phyloP scores from a whole-genome alignment of 2,888 invertebrate genomes.

The Trypoxylon attenuatum region DNA sequence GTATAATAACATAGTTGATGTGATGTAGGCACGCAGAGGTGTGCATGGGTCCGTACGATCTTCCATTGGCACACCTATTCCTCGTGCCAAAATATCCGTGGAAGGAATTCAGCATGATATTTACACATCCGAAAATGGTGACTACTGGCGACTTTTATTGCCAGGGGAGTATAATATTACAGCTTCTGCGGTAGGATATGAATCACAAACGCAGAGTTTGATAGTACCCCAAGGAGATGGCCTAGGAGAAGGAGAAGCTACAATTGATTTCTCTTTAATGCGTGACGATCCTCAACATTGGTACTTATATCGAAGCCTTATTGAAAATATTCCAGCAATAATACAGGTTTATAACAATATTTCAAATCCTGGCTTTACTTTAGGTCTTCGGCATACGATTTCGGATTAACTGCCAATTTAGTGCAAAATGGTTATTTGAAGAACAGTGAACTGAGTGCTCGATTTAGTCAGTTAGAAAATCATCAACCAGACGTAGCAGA shows the following conservation, averaged over 20 bases:
- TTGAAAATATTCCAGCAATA: not conserved
- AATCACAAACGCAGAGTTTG: conserved; percentile 80
- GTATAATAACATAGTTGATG: too few relatives aligned
- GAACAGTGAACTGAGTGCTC: conserved; percentile 78
- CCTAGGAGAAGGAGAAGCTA: conserved; percentile 59
- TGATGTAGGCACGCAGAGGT: conserved; percentile 92
- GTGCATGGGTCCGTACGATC: conserved; percentile 90
- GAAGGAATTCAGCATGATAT: conserved; percentile 85
- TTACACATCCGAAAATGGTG: conserved; percentile 83
- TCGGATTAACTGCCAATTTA: conserved; percentile 77
- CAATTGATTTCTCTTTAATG: conserved; percentile 85
- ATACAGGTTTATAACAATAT: not conserved
- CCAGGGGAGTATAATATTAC: conserved; percentile 92
- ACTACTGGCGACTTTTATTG: conserved; percentile 92
- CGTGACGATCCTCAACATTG: conserved; percentile 88
- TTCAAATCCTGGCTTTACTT: conserved; percentile 8
- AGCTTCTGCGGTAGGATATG: conserved; percentile 81
- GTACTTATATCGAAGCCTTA: conserved; percentile 70
- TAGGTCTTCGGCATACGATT: conserved; percentile 85
- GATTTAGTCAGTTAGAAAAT: conserved; percentile 83
- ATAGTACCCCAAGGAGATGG: conserved; percentile 75
- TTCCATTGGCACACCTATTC: conserved; percentile 84
- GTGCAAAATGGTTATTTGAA: conserved; percentile 63
- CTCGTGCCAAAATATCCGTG: conserved; percentile 85
- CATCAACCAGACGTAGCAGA: conserved; percentile 81